Conservation (phyloP, 2,797 vertebrate genomes). For the Macropus fuliginosus region DNA sequence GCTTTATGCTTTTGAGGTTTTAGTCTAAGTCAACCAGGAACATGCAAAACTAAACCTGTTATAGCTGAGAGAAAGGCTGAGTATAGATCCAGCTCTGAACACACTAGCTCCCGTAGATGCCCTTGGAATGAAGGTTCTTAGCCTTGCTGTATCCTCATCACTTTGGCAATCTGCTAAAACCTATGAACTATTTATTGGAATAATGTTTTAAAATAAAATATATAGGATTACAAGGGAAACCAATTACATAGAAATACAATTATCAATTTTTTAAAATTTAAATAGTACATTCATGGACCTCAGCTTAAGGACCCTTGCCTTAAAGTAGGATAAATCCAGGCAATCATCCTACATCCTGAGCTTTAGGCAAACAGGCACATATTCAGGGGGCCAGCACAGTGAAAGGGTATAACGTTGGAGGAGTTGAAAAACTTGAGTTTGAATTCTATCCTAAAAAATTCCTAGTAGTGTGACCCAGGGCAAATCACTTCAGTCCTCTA, state of each 20-base stretch:
- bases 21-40: constrained; percentile 40
- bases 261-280: not conserved
- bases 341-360: not conserved
- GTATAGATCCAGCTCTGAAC: not conserved
- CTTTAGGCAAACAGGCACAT: not conserved
- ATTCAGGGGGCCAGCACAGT: not conserved
- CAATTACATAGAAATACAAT: not conserved
- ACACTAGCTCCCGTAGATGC: not conserved
- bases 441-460: not conserved
- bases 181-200: not conserved
- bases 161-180: not conserved
- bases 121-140: not conserved
- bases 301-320: not conserved
- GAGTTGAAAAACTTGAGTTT: not conserved
- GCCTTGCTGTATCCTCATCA: no score
- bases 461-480: not conserved
- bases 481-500: not conserved
- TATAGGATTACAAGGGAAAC: not conserved
- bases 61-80: constrained; percentile 7
- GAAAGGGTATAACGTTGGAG: not conserved
- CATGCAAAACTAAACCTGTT: not conserved
- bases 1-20: not conserved
- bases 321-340: not conserved
- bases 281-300: not conserved
- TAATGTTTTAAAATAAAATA: not conserved